These are phyloP conservation scores for Campoletis sonorensis DNA, from an alignment of 1,140 invertebrate species.

Conservation along the genomic window DNA sequence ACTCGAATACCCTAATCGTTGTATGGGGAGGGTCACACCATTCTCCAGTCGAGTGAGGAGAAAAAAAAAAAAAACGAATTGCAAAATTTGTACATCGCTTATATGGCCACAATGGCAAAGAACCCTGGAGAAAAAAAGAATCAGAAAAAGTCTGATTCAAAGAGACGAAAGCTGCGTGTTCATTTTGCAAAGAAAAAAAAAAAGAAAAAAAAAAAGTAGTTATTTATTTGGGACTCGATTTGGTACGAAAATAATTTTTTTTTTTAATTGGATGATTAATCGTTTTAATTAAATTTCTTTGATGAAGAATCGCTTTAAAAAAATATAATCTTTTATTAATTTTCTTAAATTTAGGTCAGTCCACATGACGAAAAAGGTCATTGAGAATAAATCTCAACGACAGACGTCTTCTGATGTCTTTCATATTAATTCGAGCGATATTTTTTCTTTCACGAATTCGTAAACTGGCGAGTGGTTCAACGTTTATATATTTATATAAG, in stretches of 20 bases:
- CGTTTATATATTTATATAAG: neutral
- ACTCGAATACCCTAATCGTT: conserved; percentile 39
- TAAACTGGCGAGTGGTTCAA: conserved; percentile 24
- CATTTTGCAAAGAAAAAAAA: too few species aligned
- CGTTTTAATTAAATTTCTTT: neutral
- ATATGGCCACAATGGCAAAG: neutral
- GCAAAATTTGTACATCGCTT: conserved; percentile 35
- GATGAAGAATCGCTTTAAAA: neutral
- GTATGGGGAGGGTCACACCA: neutral
- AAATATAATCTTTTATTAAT: conserved; percentile 4
- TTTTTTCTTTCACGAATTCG: conserved; percentile 26
- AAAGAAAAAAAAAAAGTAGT: too few species aligned
- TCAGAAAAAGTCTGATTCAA: too few species aligned
- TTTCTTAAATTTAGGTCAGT: conserved; percentile 4
- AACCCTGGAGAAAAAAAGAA: too few species aligned
- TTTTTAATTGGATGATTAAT: neutral
- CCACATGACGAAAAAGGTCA: conserved; percentile 6
- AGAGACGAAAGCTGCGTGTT: too few species aligned
- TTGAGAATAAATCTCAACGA: conserved; percentile 6
- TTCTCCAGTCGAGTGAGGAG: neutral
- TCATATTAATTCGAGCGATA: conserved; percentile 23
- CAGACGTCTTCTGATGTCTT: neutral
- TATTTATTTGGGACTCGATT: too few species aligned
- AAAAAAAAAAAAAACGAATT: conserved; percentile 19
- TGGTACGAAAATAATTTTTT: too few species aligned